Evolutionary conservation across 2,888 invertebrate genomes (phyloP), one percentile per base, ranked within the genome.

Genomic region (Euphydryas editha): DNA sequence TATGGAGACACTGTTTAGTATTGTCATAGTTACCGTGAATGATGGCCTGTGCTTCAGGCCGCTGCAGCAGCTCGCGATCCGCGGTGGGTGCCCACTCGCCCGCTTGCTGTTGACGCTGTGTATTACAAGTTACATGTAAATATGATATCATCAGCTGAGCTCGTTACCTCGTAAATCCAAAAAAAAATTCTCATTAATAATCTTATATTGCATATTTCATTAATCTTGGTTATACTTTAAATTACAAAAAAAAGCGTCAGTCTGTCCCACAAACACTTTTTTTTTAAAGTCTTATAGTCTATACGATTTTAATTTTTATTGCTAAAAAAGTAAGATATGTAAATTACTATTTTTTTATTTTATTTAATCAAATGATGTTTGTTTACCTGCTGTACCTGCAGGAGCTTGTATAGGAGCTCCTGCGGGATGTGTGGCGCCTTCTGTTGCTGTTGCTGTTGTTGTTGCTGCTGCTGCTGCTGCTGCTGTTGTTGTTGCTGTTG

Each of bases 11-110:
- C 6, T 24, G 6, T 24, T 24, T 4, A 24, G 6, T 2, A 30
- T 8, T 7, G 30, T 30, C 4, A 30, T 30, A 30, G 39, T 24
- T 54, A 95, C 96, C 96, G 85, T 96, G 95, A 74, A 97, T 93
- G 67, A 97, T 95, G 57, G 96, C 95, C 83, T 96, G 96, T 15
- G 96, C 96, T 81, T 96, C 96, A 0, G 96, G 96, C 71, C 96
- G 86, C 82, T 95, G 95, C 67, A 96, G 82, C 72, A 96, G 85
- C 71, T 96, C 96, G 57, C 95, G 88, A 76, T 95, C 94, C 76
- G 63, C 58, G 36, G 63, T 42, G 36, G 46, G 56, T 36, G 49
- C 18, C 63, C 63, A 64, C 7, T 64, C 69, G 44, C 64, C 67
- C 1, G 68, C n/a, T 15, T 73, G 74, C 65, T 75, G 75, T 59